Percentiles rank a stretch among this genome's conserved stretches.
Evolutionary conservation across 2,797 vertebrate genomes (phyloP).

Genomic region (Molossus alvarezi): DNA sequence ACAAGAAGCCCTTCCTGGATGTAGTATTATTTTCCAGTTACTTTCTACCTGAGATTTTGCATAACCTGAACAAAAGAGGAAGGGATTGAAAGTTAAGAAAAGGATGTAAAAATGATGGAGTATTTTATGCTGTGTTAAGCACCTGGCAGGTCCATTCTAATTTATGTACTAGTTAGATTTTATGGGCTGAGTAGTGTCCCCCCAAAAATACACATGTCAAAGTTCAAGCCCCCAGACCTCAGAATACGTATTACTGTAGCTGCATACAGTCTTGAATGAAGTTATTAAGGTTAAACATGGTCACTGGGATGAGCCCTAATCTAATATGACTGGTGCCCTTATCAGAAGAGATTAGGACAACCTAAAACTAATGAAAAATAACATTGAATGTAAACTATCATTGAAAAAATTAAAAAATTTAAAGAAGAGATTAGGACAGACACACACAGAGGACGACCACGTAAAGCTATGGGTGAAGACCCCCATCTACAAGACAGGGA

Average conservation of each 20-base stretch:
- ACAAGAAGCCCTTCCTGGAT: background rate
- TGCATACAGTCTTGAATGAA: constrained; percentile 23
- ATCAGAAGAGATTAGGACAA: background rate
- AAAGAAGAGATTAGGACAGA: background rate
- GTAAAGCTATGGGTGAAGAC: background rate
- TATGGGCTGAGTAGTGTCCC: background rate
- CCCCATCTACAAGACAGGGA: background rate
- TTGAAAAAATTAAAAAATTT: background rate
- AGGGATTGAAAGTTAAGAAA: background rate
- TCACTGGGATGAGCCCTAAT: background rate
- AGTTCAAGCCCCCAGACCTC: background rate
- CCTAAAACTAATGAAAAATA: background rate
- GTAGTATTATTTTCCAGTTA: constrained; percentile 35
- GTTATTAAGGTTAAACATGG: background rate
- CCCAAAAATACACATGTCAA: background rate
- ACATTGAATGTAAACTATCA: background rate
- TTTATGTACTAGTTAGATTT: constrained; percentile 36
- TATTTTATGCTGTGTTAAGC: constrained; percentile 9
- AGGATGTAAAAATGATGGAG: background rate
- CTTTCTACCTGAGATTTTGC: constrained; percentile 20
- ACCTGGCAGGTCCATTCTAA: background rate
- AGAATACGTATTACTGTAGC: background rate
- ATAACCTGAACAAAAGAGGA: background rate
- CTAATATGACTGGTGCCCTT: background rate
- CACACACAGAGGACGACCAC: background rate